These are phyloP conservation scores for Phymastichus coffea DNA, from an alignment of 1,140 invertebrate genomes.

Conservation along the genomic window DNA sequence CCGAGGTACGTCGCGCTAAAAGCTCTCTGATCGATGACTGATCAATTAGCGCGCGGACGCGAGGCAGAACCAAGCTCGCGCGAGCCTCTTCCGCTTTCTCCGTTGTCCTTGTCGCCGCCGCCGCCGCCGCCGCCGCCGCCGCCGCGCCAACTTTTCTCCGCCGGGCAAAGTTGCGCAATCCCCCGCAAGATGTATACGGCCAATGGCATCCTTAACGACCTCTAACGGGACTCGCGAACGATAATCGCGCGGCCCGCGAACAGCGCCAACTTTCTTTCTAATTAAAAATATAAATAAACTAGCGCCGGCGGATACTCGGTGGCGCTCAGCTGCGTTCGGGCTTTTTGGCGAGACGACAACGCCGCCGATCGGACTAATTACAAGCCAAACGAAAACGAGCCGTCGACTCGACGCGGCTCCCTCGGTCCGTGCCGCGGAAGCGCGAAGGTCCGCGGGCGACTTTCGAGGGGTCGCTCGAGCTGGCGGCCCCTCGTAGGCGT, in stretches of 20 bases:
- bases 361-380: neutral
- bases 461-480: neutral
- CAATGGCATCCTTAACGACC: slow-evolving; percentile 53
- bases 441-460: too few species aligned
- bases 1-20: too few species aligned
- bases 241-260: slow-evolving; percentile 47
- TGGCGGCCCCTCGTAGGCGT: neutral
- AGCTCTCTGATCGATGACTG: neutral
- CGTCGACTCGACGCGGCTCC: slow-evolving; percentile 28
- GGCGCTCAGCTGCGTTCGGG: neutral
- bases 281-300: slow-evolving; percentile 55
- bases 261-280: slow-evolving; percentile 49
- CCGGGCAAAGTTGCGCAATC: neutral
- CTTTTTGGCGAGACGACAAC: neutral
- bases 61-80: too few species aligned
- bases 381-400: slow-evolving; percentile 28
- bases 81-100: too few species aligned
- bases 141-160: too few species aligned
- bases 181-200: slow-evolving; percentile 48
- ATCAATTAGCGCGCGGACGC: neutral
- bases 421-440: neutral
- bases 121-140: too few species aligned
- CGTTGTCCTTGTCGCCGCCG: too few species aligned
- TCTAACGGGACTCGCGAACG: slow-evolving; percentile 54
- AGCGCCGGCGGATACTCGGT: neutral